A percentile compares a stretch with the other conserved stretches of the same genome.
These are phyloP conservation scores for Pelecanus crispus DNA, from an alignment of 2,113 vertebrate genomes.

Conservation along the genomic window DNA sequence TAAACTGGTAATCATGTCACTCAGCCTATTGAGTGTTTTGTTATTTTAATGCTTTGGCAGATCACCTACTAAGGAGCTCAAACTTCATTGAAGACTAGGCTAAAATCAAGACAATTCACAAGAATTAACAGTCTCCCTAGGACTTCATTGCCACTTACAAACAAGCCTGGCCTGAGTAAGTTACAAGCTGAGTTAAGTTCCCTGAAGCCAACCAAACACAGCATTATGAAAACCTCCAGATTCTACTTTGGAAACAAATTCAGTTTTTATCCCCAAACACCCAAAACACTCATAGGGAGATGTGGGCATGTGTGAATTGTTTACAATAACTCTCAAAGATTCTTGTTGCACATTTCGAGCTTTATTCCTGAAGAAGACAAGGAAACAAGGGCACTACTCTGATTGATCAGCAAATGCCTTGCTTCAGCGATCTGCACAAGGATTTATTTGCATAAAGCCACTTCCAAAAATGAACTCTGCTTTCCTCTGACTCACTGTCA, in stretches of 20 bases:
- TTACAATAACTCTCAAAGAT: background rate
- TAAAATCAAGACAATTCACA: background rate
- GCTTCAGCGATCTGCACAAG: background rate
- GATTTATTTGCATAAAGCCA: slow-evolving; percentile 56
- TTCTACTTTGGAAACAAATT: background rate
- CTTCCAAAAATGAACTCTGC: slow-evolving; percentile 52
- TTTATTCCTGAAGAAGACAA: background rate
- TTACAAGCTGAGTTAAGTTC: background rate
- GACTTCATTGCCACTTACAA: background rate
- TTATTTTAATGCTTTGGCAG: background rate
- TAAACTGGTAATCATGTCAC: background rate
- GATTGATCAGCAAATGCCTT: slow-evolving; percentile 52
- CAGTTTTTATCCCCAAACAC: background rate
- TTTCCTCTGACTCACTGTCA: slow-evolving; percentile 41
- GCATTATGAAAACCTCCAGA: background rate
- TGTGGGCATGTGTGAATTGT: background rate
- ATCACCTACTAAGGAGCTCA: background rate
- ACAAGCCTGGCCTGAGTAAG: background rate
- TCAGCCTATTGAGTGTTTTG: background rate
- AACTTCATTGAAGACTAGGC: background rate
- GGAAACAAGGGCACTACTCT: slow-evolving; percentile 29
- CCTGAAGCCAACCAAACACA: background rate
- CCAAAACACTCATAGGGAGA: background rate
- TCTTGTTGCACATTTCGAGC: background rate
- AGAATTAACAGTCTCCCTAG: background rate